Evolutionary conservation across 2,113 vertebrate genomes (phyloP), one percentile per base, ranked within the genome.

Genomic region (Nibea albiflora): DNA sequence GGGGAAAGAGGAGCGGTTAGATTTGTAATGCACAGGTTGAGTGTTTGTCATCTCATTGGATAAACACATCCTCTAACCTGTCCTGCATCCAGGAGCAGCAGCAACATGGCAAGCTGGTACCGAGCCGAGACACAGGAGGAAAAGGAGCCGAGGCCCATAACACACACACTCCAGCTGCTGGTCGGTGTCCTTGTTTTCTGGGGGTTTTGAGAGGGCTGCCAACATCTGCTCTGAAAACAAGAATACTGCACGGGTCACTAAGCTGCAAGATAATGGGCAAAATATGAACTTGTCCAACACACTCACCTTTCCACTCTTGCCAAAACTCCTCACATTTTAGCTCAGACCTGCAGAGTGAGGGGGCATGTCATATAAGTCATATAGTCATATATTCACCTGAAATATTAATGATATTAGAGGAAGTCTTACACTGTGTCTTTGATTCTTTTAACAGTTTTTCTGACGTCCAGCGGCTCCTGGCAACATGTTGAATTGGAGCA

Each of bases 111-210:
- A 3, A 99, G 95, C 86, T 99, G 98, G 83, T 80, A 92, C 3
- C 97, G 94, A 0, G 97, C 95, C 1, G 91, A 88, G 46, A 92
- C 79, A 17, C 96, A 97, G 7, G 93, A 95, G 24, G 96, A 91
- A 75, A 99, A 98, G 46, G 91, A 94, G 15, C 98, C 98, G 1
- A 99, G 80, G 11, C 98, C 98, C 98, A 2, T 97, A 98, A 85
- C 96, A 97, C 42, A 99, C 96, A 50, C 95, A 97, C 39, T 93
- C 88, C 56, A 90, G 54, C 16, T 61, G 75, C 46, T 8, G 28
- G 35, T 88, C 56, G 35, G 70, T 16, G 31, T 61, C 35, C 8
- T 20, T 28, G 56, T 58, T 35, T n/a, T 64, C 76, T 35, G 77
- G 11, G 60, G 66, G 39, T 39, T 53, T 58, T 1, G 60, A 49